Percentiles rank a stretch among this genome's conserved stretches.
These are phyloP conservation scores for Perccottus glenii DNA, from an alignment of 2,113 vertebrate species.

Conservation along the genomic window DNA sequence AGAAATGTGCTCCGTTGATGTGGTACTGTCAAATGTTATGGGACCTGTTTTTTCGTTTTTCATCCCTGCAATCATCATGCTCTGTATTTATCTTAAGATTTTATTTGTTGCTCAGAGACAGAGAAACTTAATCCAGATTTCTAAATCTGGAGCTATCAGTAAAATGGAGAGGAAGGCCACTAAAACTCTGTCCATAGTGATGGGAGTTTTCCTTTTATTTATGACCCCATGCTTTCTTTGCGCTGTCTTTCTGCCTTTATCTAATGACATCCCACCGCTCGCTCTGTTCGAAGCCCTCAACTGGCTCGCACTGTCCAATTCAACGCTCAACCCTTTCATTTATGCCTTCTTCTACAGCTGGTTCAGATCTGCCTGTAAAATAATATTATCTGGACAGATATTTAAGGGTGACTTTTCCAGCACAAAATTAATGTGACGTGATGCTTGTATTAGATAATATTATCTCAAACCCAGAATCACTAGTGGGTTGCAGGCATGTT, in stretches of 20 bases:
- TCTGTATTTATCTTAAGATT: constrained; percentile 5
- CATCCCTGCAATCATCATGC: constrained; percentile 3
- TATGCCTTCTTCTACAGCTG: too few relatives aligned
- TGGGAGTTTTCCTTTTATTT: constrained; percentile 2
- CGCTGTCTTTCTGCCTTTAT: neutral
- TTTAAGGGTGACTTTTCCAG: too few relatives aligned
- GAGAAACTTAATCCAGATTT: neutral
- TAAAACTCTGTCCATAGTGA: neutral
- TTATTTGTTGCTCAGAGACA: constrained; percentile 6
- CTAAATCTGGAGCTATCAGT: neutral
- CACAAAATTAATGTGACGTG: too few relatives aligned
- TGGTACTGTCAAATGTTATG: neutral
- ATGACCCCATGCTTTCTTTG: neutral
- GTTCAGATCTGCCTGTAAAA: too few relatives aligned
- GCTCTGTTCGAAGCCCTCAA: too few relatives aligned
- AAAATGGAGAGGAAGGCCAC: neutral
- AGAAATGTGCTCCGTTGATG: constrained; percentile 13
- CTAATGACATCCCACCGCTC: neutral
- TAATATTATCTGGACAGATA: too few relatives aligned
- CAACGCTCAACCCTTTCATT: too few relatives aligned
- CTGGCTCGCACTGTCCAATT: too few relatives aligned
- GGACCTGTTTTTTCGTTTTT: neutral
- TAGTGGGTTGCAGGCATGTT: too few relatives aligned
- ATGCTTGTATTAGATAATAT: too few relatives aligned
- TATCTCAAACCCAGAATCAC: too few relatives aligned